These are phyloP conservation scores for Hiodon alosoides DNA, from an alignment of 2,113 vertebrate species.

Conservation along the genomic window DNA sequence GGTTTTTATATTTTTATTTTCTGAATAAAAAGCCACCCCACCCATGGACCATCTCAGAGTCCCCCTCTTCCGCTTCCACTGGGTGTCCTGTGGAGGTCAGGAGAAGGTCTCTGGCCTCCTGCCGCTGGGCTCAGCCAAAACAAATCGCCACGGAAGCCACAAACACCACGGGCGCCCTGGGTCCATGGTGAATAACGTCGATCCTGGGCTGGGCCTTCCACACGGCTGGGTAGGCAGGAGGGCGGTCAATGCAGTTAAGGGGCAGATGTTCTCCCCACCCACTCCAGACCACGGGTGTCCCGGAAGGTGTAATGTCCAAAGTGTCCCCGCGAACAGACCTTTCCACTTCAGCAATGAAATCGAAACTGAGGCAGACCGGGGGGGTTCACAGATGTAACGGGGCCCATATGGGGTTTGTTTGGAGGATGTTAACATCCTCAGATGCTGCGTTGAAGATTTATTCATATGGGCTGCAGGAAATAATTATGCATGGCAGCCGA, in stretches of 20 bases:
- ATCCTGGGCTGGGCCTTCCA: conserved; percentile 35
- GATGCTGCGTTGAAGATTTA: conserved; percentile 36
- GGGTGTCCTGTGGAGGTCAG: conserved; percentile 53
- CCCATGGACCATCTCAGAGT: too few species aligned
- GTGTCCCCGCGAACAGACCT: too few species aligned
- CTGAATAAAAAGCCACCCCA: too few species aligned
- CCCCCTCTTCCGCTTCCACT: conserved; percentile 3
- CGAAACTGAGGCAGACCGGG: too few species aligned
- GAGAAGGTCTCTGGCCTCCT: conserved; percentile 38
- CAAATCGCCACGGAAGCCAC: conserved; percentile 26
- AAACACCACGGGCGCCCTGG: neutral
- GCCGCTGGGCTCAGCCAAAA: conserved; percentile 24
- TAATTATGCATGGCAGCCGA: conserved; percentile 24
- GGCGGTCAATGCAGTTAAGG: conserved; percentile 34
- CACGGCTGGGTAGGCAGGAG: conserved; percentile 37
- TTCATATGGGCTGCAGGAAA: conserved; percentile 29
- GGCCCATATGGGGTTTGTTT: conserved; percentile 27
- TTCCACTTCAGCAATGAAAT: too few species aligned
- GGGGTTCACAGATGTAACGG: neutral
- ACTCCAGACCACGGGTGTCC: too few species aligned
- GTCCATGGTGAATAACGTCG: too few species aligned
- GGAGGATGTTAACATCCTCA: conserved; percentile 30
- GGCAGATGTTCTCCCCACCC: conserved; percentile 25
- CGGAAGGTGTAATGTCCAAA: too few species aligned
- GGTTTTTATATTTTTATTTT: too few species aligned